Evolutionary conservation across 1,140 invertebrate genomes (phyloP).

Genomic region (Drosophila repleta): DNA sequence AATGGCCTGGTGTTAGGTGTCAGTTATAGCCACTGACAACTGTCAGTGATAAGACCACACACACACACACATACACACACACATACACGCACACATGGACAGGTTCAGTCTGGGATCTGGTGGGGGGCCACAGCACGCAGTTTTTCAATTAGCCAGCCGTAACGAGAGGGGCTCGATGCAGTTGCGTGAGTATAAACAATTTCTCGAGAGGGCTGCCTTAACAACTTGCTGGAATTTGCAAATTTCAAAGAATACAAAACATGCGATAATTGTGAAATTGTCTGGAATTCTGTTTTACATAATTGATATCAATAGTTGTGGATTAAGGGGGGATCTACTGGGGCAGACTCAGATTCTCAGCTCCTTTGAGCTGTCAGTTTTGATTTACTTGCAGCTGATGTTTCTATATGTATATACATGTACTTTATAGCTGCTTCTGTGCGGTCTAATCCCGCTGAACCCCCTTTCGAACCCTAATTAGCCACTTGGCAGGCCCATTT

Average conservation of each 20-base stretch:
- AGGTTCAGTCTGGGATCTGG: neutral
- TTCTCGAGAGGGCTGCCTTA: constrained; percentile 35
- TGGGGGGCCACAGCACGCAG: constrained; percentile 49
- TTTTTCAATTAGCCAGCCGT: constrained; percentile 61
- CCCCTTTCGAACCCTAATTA: constrained; percentile 27
- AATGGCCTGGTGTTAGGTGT: constrained; percentile 59
- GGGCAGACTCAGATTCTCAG: too few species aligned
- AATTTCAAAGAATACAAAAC: constrained; percentile 7
- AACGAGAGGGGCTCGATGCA: neutral
- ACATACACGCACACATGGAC: neutral
- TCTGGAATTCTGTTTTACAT: constrained; percentile 54
- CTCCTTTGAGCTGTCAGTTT: constrained; percentile 36
- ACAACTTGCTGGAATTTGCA: constrained; percentile 52
- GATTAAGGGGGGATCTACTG: neutral
- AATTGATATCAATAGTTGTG: constrained; percentile 49
- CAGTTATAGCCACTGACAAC: constrained; percentile 62
- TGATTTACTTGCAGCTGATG: constrained; percentile 33
- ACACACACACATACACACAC: constrained; percentile 10
- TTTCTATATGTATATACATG: constrained; percentile 21
- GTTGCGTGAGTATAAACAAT: constrained; percentile 48
- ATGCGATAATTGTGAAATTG: constrained; percentile 59
- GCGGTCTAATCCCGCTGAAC: constrained; percentile 5
- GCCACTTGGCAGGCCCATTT: constrained; percentile 20
- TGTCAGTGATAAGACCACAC: constrained; percentile 63
- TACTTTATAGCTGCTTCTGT: constrained; percentile 2